Conservation (phyloP, 1,140 invertebrate genomes). For the Uloborus diversus region DNA sequence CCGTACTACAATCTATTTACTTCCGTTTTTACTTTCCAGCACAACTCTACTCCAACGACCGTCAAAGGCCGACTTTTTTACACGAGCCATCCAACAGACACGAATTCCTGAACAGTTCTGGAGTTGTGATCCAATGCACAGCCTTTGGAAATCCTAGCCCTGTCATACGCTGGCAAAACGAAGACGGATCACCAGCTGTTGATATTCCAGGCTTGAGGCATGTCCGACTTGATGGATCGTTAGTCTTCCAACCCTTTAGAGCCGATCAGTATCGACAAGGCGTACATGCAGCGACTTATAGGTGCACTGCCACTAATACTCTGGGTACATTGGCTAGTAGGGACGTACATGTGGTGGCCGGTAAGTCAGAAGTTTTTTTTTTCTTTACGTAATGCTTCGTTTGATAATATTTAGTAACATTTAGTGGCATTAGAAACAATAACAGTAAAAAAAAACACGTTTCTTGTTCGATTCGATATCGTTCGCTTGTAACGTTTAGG, state of each 20-base stretch:
- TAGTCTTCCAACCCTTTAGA: slow-evolving; percentile 66
- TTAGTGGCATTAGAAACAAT: background rate
- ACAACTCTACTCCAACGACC: background rate
- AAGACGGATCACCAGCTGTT: slow-evolving; percentile 62
- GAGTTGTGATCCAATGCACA: slow-evolving; percentile 70
- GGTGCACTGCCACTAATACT: slow-evolving; percentile 79
- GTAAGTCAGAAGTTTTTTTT: slow-evolving; percentile 68
- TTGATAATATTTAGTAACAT: too few species aligned
- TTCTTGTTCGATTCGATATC: background rate
- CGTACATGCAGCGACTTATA: slow-evolving; percentile 66
- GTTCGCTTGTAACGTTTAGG: background rate
- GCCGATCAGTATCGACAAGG: slow-evolving; percentile 60
- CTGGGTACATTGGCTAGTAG: slow-evolving; percentile 81
- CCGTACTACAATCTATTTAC: too few species aligned
- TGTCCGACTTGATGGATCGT: slow-evolving; percentile 66
- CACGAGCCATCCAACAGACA: slow-evolving; percentile 64
- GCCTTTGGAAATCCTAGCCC: slow-evolving; percentile 67
- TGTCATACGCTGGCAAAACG: slow-evolving; percentile 65
- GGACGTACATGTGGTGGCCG: slow-evolving; percentile 81
- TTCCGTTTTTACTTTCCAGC: slow-evolving; percentile 9
- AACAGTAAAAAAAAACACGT: background rate
- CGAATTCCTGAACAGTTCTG: slow-evolving; percentile 66
- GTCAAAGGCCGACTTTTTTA: slow-evolving; percentile 63
- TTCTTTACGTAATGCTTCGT: background rate
- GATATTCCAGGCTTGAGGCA: slow-evolving; percentile 63